Evolutionary conservation across 2,113 vertebrate species (phyloP), one percentile per base, ranked within the genome.

Genomic region (Xyliphius kryptos): DNA sequence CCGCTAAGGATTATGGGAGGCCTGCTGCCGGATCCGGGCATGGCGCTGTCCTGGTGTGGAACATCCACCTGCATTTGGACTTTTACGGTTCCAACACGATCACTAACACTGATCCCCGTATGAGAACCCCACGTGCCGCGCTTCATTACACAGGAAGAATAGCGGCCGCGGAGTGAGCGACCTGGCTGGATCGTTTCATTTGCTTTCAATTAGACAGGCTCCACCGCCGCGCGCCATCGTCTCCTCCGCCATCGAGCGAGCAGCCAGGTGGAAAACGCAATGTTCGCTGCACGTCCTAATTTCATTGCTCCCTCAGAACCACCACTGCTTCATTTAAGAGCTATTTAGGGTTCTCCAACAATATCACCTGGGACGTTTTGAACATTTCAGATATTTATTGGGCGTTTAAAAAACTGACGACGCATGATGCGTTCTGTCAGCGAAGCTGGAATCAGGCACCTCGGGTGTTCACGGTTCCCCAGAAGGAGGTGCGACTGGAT

Each of bases 81-180:
- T 81, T 84, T 82, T 79, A 81, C 79, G 75, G 72, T 69, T n/a
- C 62, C 41, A 69, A 72, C 80, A 76, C 79, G 83, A 86, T 87
- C 82, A 81, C 76, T 77, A 79, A 81, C 85, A 81, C 83, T 83
- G 80, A 82, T 83, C 75, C 77, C 82, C 80, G 81, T 78, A 81
- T 83, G 77, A 85, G 83, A 81, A 66, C 58, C 78, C 19, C 22
- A 14, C 47, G 15, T 20, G 13, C 10, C 54, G 79, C 49, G 77
- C 67, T 76, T 82, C 82, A 82, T 86, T 85, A 82, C 57, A 32
- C 32, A 11, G 63, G 52, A 40, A 66, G 47, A 3, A 59, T 46
- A 43, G 56, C 44, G 15, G 43, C 9, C 26, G 37, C 15, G 13
- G 10, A 41, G 17, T 12, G 57, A 16, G 32, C n/a, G 48, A 48